Evolutionary conservation across 2,797 vertebrate genomes (phyloP), one percentile per base, ranked within the genome.

Genomic region (Amblyraja radiata): DNA sequence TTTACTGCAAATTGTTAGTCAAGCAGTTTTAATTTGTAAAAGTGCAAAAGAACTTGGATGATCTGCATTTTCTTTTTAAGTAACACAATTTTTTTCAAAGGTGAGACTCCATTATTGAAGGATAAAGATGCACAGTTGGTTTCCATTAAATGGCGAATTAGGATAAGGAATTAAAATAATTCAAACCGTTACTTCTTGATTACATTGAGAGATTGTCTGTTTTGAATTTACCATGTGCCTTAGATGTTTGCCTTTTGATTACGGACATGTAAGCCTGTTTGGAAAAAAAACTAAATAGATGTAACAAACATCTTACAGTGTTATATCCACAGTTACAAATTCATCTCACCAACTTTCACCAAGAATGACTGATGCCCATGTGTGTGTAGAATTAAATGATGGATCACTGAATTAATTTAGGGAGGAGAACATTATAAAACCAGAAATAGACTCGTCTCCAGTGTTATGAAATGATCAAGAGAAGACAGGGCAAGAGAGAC

Each of bases 341-440:
- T 25, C 36, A 71, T 61, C 81, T 58, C 23, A 84, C 23, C 61
- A 84, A 54, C 46, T 91, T 68, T 4, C 6, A 54, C 36, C 21
- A 25, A 21, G 28, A 91, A 46, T 73, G 68, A 14, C 71, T 16
- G 71, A 88, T 58, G 9, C 23, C 25, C 9, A 13, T 58, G 58
- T 32, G n/a, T 88, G 84, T n/a, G 84, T 61, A 21, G 84, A 88
- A 88, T 88, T 88, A 65, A 88, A 65, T 86, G 83, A 86, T n/a
- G 28, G 13, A 86, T 32, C n/a, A 4, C n/a, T 63, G 58, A n/a
- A 86, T 63, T 63, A 65, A 86, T 63, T 63, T 63, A 7, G 14
- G 61, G 25, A 88, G 6, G 28, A n/a, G 84, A n/a, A 63, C 32
- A 65, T 88, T 32, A 88, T 6, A 88, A 88, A 86, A 65, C n/a